A percentile compares a stretch with the other conserved stretches of the same genome.
Conservation (phyloP, 2,113 vertebrate genomes). For the Podarcis raffonei region DNA sequence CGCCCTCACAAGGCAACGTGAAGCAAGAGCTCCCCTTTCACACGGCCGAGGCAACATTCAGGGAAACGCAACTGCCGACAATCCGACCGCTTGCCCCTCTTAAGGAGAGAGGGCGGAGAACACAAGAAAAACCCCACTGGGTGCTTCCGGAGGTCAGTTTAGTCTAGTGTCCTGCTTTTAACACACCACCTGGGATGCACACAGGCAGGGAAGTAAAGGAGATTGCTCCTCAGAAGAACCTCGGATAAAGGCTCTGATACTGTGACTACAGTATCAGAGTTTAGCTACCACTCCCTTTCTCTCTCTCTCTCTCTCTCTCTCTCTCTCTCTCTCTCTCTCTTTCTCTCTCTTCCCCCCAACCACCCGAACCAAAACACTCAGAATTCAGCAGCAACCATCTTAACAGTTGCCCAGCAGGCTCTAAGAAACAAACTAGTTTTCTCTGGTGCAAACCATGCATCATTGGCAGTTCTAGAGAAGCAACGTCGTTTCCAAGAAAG, state of each 20-base stretch:
- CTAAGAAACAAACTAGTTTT: not conserved
- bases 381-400: not conserved
- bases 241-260: too few relatives aligned
- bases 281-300: not conserved
- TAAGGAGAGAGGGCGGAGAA: not conserved
- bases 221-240: too few relatives aligned
- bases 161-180: too few relatives aligned
- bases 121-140: not conserved
- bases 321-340: not conserved
- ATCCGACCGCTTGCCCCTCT: too few relatives aligned
- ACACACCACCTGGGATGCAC: not conserved
- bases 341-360: not conserved
- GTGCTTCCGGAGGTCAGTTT: not conserved
- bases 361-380: not conserved
- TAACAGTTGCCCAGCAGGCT: not conserved
- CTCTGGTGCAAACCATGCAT: not conserved
- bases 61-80: not conserved
- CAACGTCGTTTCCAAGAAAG: not conserved
- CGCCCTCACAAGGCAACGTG: rapidly evolving
- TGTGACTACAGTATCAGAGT: not conserved
- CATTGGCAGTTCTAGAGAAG: conserved; percentile 10
- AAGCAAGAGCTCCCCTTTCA: not conserved
- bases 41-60: too few relatives aligned
- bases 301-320: not conserved
- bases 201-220: not conserved